Evolutionary conservation across 2,113 vertebrate genomes (phyloP), one percentile per base, ranked within the genome.

Genomic region (Oxygymnocypris stewartii): DNA sequence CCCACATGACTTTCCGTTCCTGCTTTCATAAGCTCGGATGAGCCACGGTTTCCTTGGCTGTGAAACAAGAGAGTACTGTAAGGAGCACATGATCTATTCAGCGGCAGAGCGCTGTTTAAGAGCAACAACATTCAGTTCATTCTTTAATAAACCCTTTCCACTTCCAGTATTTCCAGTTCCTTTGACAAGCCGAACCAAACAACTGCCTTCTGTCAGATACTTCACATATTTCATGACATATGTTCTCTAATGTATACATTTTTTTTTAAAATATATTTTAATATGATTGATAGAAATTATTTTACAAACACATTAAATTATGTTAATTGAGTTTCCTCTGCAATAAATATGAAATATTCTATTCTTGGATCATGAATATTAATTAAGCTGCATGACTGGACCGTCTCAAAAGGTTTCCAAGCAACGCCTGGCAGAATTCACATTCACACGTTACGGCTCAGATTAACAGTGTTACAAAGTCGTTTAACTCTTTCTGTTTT

Each of bases 71-170:
- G 71, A 84, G 77, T 81, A 84, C 84, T 75, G 85, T 59, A 35
- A n/a, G 59, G 11, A 89, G 87, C 90, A 91, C 82, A 85, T 90
- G 92, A 91, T 51, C 79, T 61, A 84, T 87, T 87, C 82, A 74
- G 42, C 10, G 4, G 23, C 31, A 78, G 76, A 37, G 51, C 16
- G 51, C 54, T n/a, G 54, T n/a, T 20, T 37, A 44, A 9, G 69
- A 73, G 10, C 13, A 20, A 49, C 8, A 78, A 49, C 76, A 54
- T 35, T 78, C 76, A 54, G 7, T 14, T 35, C 74, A 49, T 28
- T 77, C 44, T 49, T 77, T 4, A 49, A 49, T 8, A 23, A 23
- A 47, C 12, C 13, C 1, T 49, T 13, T 78, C 28, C 25, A 77
- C 2, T 77, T 51, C 76, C 14, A 78, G 47, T 78, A 78, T 35